Percentiles rank a stretch among this genome's conserved stretches.
phyloP scores from a whole-genome alignment of 2,113 vertebrate species.

The Pseudorasbora parva region DNA sequence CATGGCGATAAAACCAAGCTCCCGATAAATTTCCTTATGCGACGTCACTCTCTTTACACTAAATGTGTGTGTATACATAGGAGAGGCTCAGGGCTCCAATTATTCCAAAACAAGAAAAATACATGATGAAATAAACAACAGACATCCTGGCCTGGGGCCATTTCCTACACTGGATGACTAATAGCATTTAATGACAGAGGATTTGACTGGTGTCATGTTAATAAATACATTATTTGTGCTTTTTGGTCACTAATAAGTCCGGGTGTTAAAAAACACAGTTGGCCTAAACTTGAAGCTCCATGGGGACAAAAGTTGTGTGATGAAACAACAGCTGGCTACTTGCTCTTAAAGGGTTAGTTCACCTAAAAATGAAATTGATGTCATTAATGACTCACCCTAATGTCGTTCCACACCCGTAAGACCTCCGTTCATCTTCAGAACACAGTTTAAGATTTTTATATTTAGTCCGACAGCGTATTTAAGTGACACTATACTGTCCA shows the following conservation, averaged over 20 bases:
- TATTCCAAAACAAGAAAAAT: conserved; percentile 25
- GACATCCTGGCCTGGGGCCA: not conserved
- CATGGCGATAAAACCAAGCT: not conserved
- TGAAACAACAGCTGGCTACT: not conserved
- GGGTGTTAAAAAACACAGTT: conserved; percentile 5
- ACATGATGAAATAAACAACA: conserved; percentile 32
- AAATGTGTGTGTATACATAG: too few relatives aligned
- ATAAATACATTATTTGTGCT: conserved; percentile 4
- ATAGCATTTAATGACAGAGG: not conserved
- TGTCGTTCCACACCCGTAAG: too few relatives aligned
- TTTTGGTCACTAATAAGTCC: conserved; percentile 22
- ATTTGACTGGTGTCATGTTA: conserved; percentile 36
- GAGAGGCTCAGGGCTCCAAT: too few relatives aligned
- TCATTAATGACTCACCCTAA: too few relatives aligned
- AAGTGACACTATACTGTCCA: too few relatives aligned
- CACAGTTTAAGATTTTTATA: too few relatives aligned
- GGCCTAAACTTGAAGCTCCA: not conserved
- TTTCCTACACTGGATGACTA: conserved; percentile 27
- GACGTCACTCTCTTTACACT: not conserved
- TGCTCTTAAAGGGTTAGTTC: too few relatives aligned
- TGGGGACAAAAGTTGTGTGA: not conserved
- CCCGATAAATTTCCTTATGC: not conserved
- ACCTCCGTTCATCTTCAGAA: too few relatives aligned
- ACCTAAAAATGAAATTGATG: too few relatives aligned
- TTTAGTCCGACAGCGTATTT: too few relatives aligned